Conservation (phyloP, 1,140 invertebrate genomes). For the Zaprionus lachaisei region DNA sequence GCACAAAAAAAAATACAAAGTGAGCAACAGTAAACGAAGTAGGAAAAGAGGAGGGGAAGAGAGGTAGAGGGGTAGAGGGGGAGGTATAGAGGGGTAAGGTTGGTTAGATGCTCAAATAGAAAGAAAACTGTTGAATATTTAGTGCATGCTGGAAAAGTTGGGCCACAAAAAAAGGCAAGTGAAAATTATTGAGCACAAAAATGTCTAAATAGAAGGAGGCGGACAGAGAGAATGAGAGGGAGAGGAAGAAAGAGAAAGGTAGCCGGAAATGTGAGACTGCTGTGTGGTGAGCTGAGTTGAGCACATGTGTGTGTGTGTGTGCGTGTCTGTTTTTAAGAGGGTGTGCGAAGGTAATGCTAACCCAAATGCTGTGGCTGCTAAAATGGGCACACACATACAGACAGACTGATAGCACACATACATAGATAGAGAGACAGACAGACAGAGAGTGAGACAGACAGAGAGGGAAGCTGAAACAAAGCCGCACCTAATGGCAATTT, state of each 20-base stretch:
- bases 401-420: slow-evolving; percentile 8
- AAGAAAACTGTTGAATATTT: slow-evolving; percentile 75
- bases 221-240: slow-evolving; percentile 19
- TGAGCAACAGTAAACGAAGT: slow-evolving; percentile 35
- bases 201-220: slow-evolving; percentile 39
- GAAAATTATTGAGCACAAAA: slow-evolving; percentile 54
- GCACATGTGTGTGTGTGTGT: slow-evolving; percentile 19
- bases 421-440: not conserved
- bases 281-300: slow-evolving; percentile 8
- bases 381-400: slow-evolving; percentile 14
- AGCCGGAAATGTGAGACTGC: slow-evolving; percentile 54
- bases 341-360: slow-evolving; percentile 41
- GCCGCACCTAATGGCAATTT: slow-evolving; percentile 76
- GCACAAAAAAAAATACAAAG: slow-evolving; percentile 49
- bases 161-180: slow-evolving; percentile 14
- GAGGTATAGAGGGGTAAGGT: not conserved
- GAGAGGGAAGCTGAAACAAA: slow-evolving; percentile 30
- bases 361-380: slow-evolving; percentile 65
- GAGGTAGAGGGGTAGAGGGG: not conserved
- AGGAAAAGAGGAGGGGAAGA: not conserved
- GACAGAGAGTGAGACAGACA: slow-evolving; percentile 1
- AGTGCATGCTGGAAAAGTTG: slow-evolving; percentile 47
- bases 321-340: slow-evolving; percentile 9
- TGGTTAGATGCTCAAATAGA: slow-evolving; percentile 17
- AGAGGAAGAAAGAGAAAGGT: not conserved